Evolutionary conservation across 2,113 vertebrate species (phyloP), one percentile per base, ranked within the genome.

Genomic region (Pycnonotus jocosus): DNA sequence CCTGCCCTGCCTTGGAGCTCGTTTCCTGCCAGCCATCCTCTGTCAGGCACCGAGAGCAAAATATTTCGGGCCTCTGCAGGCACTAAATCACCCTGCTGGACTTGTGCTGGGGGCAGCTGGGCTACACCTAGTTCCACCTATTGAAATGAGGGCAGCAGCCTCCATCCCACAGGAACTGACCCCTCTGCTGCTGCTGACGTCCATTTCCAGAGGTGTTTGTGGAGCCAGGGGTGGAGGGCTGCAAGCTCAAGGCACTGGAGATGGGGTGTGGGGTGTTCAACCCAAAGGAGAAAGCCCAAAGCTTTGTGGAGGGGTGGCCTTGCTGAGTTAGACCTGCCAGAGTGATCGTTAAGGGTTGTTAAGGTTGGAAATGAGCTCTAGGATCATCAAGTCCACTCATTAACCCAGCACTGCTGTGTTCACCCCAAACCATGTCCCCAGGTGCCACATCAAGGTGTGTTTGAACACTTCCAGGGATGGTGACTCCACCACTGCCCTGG

Each of bases 121-220:
- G 22, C 94, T 96, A 95, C 96, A 97, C 96, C 96, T 97, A 97
- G 96, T 97, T 97, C 96, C 96, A 97, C 50, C 94, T 96, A 97
- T 97, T 96, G 96, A 97, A 97, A 97, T 94, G 93, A 50, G 0
- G 35, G 87, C 88, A 88, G 37, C 44, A 18, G 85, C 3, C 92
- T 56, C 61, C 94, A 81, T 48, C 88, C 95, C 80, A 86, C 79
- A 94, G 96, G 96, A 97, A 93, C 85, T 96, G 96, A 97, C 96
- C 96, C 94, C 65, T 80, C 20, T 62, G 22, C 68, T 38, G 68
- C 27, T 3, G 35, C 25, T 95, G 96, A 95, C 94, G 86, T 38
- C 69, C 24, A 77, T 94, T 96, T 94, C 96, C 88, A 93, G 85
- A 4, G 56, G 25, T 16, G 68, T 24, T 78, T 13, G 85, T 30